Conservation (phyloP, 2,113 vertebrate genomes). For the Typhlomys cinereus region DNA sequence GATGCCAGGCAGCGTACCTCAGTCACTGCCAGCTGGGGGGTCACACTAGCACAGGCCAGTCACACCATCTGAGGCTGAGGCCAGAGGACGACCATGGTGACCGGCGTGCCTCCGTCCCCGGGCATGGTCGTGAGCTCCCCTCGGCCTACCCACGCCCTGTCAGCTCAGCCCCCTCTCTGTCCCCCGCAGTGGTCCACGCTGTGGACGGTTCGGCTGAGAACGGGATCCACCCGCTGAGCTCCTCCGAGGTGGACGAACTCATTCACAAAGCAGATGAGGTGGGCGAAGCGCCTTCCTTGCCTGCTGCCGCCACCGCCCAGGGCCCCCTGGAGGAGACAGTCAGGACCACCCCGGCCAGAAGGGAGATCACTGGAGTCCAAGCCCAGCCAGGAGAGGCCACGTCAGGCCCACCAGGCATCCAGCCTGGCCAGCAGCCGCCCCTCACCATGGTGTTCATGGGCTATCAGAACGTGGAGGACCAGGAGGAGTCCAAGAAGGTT, state of each 20-base stretch:
- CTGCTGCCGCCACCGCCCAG: neutral
- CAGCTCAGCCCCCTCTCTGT: neutral
- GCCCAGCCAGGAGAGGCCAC: slow-evolving; percentile 39
- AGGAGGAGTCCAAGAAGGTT: slow-evolving; percentile 93
- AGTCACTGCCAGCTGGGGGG: too few species aligned
- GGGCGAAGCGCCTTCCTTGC: slow-evolving; percentile 69
- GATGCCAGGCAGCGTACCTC: neutral
- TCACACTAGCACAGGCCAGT: neutral
- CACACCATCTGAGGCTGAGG: neutral
- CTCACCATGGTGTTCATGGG: slow-evolving; percentile 99
- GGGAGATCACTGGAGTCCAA: slow-evolving; percentile 87
- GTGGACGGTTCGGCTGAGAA: slow-evolving; percentile 89
- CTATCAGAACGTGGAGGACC: slow-evolving; percentile 96
- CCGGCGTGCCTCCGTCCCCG: too few species aligned
- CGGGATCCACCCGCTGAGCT: slow-evolving; percentile 91
- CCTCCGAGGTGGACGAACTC: slow-evolving; percentile 94
- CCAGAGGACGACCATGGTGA: neutral
- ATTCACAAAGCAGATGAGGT: slow-evolving; percentile 94
- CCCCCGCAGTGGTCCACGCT: slow-evolving; percentile 92
- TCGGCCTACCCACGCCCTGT: neutral
- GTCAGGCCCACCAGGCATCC: slow-evolving; percentile 49
- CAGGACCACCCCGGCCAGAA: slow-evolving; percentile 74
- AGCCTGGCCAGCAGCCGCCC: slow-evolving; percentile 88
- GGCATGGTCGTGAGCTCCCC: too few species aligned
- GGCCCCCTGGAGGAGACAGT: neutral